A percentile compares a stretch with the other conserved stretches of the same genome.
Conservation (phyloP, 2,113 vertebrate species). For the Campylomormyrus numenius region DNA sequence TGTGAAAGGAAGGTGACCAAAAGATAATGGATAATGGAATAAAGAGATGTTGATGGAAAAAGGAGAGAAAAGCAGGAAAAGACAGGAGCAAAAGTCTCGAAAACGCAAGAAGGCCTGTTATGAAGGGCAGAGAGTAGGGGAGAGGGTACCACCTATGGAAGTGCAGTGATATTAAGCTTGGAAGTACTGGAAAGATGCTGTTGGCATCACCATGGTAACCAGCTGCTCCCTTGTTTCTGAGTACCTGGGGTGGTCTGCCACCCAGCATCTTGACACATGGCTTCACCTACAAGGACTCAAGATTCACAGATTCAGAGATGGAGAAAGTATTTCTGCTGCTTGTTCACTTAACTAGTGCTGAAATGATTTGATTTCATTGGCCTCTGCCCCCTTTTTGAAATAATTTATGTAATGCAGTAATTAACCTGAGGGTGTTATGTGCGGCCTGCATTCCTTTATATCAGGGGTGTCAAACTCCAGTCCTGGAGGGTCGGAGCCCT, state of each 20-base stretch:
- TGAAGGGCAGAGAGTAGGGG: constrained; percentile 22
- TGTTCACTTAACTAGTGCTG: not conserved
- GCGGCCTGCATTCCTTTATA: not conserved
- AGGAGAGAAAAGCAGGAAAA: constrained; percentile 33
- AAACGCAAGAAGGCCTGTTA: constrained; percentile 9
- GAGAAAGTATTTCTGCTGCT: not conserved
- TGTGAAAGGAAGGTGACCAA: constrained; percentile 40
- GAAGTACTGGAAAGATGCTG: constrained; percentile 31
- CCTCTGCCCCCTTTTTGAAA: not conserved
- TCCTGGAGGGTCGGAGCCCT: too few species aligned
- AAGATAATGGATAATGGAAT: constrained; percentile 45
- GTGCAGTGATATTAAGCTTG: constrained; percentile 27
- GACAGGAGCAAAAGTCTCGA: not conserved
- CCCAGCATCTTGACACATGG: not conserved
- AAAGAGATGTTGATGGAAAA: not conserved
- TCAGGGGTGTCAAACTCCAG: too few species aligned
- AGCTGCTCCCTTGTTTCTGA: constrained; percentile 18
- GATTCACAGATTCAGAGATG: not conserved
- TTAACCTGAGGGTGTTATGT: not conserved
- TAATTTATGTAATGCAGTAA: not conserved
- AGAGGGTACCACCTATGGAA: constrained; percentile 25
- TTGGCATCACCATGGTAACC: constrained; percentile 29
- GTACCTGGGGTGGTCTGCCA: constrained; percentile 17
- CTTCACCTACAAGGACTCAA: not conserved
- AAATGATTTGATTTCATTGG: not conserved